Conservation (phyloP, 2,797 vertebrate genomes). For the Bufotes viridis region DNA sequence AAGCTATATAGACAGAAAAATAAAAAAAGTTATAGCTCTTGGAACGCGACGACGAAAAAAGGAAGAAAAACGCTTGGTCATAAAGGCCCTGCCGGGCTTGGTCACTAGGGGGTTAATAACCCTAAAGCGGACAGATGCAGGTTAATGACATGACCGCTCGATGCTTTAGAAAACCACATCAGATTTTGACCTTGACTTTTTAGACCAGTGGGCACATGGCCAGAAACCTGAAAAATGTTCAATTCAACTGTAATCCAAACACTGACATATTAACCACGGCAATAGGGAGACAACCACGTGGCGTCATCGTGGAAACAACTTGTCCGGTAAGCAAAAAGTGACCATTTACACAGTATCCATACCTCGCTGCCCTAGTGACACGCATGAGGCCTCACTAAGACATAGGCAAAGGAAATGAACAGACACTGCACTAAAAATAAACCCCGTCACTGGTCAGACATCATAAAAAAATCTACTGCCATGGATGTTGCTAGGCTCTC, state of each 20-base stretch:
- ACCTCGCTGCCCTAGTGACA: neutral
- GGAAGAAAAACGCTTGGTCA: too few species aligned
- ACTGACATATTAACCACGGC: slow-evolving; percentile 39
- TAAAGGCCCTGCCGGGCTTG: too few species aligned
- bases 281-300: neutral
- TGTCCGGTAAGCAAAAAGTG: neutral
- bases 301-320: slow-evolving; percentile 8
- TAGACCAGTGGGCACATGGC: neutral
- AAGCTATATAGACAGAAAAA: too few species aligned
- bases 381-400: neutral
- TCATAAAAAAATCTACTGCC: too few species aligned
- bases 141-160: neutral
- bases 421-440: too few species aligned
- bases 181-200: slow-evolving; percentile 51
- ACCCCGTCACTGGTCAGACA: too few species aligned
- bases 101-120: too few species aligned
- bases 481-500: too few species aligned
- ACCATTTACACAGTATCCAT: neutral
- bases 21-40: too few species aligned
- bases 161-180: slow-evolving; percentile 27
- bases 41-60: too few species aligned
- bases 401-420: too few species aligned
- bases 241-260: slow-evolving; percentile 32
- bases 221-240: slow-evolving; percentile 34
- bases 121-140: neutral